Percentiles rank a stretch among this genome's conserved stretches.
phyloP scores from a whole-genome alignment of 2,797 vertebrate genomes.

The Orestias chungarensis region DNA sequence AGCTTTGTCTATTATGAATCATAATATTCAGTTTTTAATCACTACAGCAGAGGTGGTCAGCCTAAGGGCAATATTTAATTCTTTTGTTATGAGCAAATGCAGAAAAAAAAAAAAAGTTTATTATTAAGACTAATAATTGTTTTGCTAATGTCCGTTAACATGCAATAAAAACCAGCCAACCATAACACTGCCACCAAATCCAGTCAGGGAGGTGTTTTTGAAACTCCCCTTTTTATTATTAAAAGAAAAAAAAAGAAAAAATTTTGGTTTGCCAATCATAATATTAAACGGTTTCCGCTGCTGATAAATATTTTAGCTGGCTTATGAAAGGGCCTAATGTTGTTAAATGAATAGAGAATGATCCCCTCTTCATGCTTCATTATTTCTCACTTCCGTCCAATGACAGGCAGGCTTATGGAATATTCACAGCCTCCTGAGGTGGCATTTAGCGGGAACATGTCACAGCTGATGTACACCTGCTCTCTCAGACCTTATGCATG shows the following conservation, averaged over 20 bases:
- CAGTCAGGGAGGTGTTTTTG: slow-evolving; percentile 88
- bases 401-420: slow-evolving; percentile 88
- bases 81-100: slow-evolving; percentile 92
- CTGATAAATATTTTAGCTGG: slow-evolving; percentile 95
- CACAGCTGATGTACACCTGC: slow-evolving; percentile 88
- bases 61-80: slow-evolving; percentile 96
- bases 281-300: slow-evolving; percentile 85
- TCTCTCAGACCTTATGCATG: slow-evolving; percentile 80
- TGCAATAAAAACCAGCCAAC: slow-evolving; percentile 97
- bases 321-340: slow-evolving; percentile 89
- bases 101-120: slow-evolving; percentile 84
- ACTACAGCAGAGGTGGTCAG: slow-evolving; percentile 91
- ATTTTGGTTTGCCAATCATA: slow-evolving; percentile 69
- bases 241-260: slow-evolving; percentile 4
- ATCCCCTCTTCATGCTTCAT: slow-evolving; percentile 91
- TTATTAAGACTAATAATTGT: slow-evolving; percentile 97
- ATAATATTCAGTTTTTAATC: slow-evolving; percentile 98
- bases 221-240: slow-evolving; percentile 60
- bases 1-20: slow-evolving; percentile 95
- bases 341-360: slow-evolving; percentile 93
- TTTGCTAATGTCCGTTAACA: slow-evolving; percentile 99
- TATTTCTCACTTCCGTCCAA: slow-evolving; percentile 85
- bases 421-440: slow-evolving; percentile 87
- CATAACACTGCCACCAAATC: slow-evolving; percentile 89
- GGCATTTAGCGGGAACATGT: slow-evolving; percentile 89